Evolutionary conservation across 2,113 vertebrate species (phyloP), one percentile per base, ranked within the genome.

Genomic region (Mesembrinibis cayennensis): DNA sequence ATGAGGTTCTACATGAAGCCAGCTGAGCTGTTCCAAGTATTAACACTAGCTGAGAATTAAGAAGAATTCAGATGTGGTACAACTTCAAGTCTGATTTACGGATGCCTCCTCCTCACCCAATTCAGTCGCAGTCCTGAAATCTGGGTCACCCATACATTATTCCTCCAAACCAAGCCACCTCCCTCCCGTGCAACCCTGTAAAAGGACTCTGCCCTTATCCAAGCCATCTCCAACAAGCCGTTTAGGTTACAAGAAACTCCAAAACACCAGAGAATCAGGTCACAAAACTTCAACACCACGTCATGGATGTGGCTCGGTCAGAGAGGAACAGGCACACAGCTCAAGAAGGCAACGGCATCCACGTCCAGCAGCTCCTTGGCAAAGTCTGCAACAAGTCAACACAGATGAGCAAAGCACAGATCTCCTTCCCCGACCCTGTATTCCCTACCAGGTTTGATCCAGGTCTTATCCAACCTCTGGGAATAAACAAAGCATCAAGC

Each of bases 111-210:
- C 82, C 77, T 93, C 20, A 3, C 32, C 36, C 84, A 80, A 4
- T 42, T 91, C 73, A 69, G 58, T 23, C 1, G 4, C 61, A 65
- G 50, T 56, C 50, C 93, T 70, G 59, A 93, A 96, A 95, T 91
- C 89, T 95, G 89, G 87, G 94, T 94, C 94, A 96, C 47, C 47
- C 91, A 86, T 50, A 85, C 81, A 77, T 94, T 91, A 91, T 59
- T 73, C 38, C 42, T 93, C 74, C 67, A 77, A 77, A 85, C 14
- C n/a, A 77, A 95, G 87, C 58, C 89, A 82, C 84, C 93, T 94
- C 87, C 89, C 84, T 91, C 36, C 59, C 0, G 0, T 73, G 53
- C 78, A 93, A 73, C 59, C 55, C 55, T 90, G 82, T 73, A 69
- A 85, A 93, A 81, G 67, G 44, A 36, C 76, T 73, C 80, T 90